These are phyloP conservation scores for Pseudochirops corinnae DNA, from an alignment of 2,797 vertebrate species.

Conservation along the genomic window DNA sequence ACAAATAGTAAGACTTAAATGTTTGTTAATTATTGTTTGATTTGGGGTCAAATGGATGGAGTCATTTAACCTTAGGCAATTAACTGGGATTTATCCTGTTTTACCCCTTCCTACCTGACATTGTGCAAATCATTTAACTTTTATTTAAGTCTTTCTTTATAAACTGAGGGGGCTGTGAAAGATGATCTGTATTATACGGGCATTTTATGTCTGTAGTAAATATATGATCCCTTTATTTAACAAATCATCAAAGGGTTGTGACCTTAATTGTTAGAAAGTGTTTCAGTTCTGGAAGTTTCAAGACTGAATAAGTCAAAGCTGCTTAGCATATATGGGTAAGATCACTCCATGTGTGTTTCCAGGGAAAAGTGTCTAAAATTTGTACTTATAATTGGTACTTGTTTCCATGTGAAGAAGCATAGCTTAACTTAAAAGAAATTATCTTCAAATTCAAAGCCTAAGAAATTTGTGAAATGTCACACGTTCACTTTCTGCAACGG, in stretches of 20 bases:
- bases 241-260: not conserved
- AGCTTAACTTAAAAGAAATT: not conserved
- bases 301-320: not conserved
- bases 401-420: not conserved
- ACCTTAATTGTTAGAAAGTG: not conserved
- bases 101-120: not conserved
- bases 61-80: not conserved
- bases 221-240: not conserved
- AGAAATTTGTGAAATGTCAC: not conserved
- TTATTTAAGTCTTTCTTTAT: not conserved
- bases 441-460: not conserved
- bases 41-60: not conserved
- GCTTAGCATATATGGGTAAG: not conserved
- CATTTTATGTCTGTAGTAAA: not conserved
- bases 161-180: not conserved
- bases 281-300: not conserved
- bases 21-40: not conserved
- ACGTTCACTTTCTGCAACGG: not conserved
- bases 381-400: not conserved
- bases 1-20: not conserved
- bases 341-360: not conserved
- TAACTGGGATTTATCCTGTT: not conserved
- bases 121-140: not conserved
- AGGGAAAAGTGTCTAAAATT: not conserved
- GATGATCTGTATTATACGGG: not conserved